Base-by-base conservation (phyloP, 2,113 vertebrate species). In the Toxotes jaculatrix region DNA sequence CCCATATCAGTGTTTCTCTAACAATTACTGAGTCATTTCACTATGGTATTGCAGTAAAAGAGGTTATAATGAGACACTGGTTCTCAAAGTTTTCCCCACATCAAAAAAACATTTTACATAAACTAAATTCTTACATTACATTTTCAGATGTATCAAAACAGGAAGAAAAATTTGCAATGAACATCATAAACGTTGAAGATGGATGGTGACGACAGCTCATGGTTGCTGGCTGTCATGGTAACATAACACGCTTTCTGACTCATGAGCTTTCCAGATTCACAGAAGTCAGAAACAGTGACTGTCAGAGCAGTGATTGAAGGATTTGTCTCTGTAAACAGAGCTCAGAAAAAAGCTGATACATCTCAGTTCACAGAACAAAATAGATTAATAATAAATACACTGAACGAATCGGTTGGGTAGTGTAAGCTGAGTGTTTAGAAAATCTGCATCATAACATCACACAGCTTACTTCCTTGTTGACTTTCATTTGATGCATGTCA, bases 11-110 rank as follows among this genome's bases (percentile, higher is more conserved):
- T 64, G 38, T 65, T 60, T 72, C 61, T 83, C 57, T 53, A 60
- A 69, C 76, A 42, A 79, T 70, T 19, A 56, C 47, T 74, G 59
- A 87, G 34, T 81, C 45, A 62, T 66, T 65, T 61, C 36, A 59
- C 43, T 5, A 7, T 43, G 42, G 27, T 42, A 13, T 47, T 65
- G 42, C 67, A 72, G 27, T 47, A 21, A 77, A 16, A 47, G 53
- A 42, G 38, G 13, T 60, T 43, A 62, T 34, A 14, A 55, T 13
- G 43, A 13, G 21, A 31, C 56, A 23, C 23, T 57, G 43, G 47
- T 32, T 23, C 5, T 12, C 16, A 64, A 21, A 34, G 32, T 32
- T 5, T 21, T 21, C 38, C 38, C 17, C 17, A 21, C 45, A 47
- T 47, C 14, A 47, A 47, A 43, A 13, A 47, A 45, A 45, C 38